These are phyloP conservation scores for Xenus cinereus DNA, from an alignment of 2,113 vertebrate genomes.

Conservation along the genomic window DNA sequence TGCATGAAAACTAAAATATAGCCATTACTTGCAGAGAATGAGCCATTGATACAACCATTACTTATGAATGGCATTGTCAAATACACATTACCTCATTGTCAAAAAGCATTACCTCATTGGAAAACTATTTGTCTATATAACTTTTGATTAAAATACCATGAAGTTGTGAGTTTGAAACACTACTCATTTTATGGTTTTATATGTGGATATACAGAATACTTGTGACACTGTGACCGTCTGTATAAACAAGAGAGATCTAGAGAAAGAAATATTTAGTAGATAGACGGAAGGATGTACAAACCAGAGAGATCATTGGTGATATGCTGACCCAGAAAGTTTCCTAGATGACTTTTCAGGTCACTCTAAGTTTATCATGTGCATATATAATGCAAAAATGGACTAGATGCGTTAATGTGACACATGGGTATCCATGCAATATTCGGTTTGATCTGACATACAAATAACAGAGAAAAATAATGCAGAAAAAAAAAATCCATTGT, in stretches of 20 bases:
- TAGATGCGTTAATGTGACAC: not conserved
- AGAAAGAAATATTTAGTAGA: not conserved
- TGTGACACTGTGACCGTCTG: not conserved
- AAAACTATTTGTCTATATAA: not conserved
- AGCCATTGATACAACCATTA: not conserved
- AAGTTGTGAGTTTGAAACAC: not conserved
- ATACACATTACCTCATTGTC: not conserved
- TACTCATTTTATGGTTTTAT: not conserved
- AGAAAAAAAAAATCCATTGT: not conserved
- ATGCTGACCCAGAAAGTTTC: not conserved
- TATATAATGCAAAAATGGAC: not conserved
- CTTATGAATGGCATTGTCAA: not conserved
- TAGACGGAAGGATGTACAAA: not conserved
- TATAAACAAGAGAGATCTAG: not conserved
- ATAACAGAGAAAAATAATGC: not conserved
- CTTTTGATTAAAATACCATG: not conserved
- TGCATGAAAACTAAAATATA: not conserved
- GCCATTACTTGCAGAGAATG: not conserved
- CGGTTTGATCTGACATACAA: not conserved
- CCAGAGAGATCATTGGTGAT: not conserved
- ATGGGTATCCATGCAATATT: not conserved
- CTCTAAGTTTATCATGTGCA: not conserved
- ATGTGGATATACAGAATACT: not conserved
- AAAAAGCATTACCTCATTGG: not conserved
- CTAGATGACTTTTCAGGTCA: not conserved